Evolutionary conservation across 2,113 vertebrate genomes (phyloP), one percentile per base, ranked within the genome.

Genomic region (Albula glossodonta): DNA sequence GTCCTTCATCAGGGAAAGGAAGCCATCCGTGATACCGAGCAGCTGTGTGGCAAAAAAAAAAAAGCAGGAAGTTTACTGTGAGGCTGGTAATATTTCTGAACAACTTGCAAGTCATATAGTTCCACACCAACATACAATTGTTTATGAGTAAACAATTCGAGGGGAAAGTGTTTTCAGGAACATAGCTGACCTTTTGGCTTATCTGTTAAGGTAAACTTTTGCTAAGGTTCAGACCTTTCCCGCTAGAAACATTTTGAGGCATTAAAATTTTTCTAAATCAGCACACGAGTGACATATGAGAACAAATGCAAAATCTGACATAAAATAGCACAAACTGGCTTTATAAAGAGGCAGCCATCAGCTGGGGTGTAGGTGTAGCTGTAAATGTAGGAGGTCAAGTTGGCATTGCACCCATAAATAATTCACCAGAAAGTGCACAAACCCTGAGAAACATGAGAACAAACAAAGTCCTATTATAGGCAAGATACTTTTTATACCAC

Each of bases 1-100:
- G 86, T 98, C 97, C 80, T 95, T 95, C 95, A 98, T 93, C 92
- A 99, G 95, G 90, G 94, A 93, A 87, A 98, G 92, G 93, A 94
- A 99, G 2, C 95, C 96, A 84, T 98, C 97, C 31, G 91, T 89
- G 86, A 97, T 92, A 84, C 94, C 94, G 84, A 97, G 91, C 60
- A 97, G 92, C 98, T 99, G 90, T 81, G 87, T 86, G 87, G 89
- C 93, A 50, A 70, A 0, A 60, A 50, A 19, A 8, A 8, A 22
- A 31, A 79, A 13, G 19, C 50, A 84, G 2, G n/a, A 5, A 4
- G 31, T 41, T 41, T 1, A 41, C 31, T 41, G 31, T 41, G 31
- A 41, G 31, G 31, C 31, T 41, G 31, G 31, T 41, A 0, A 41
- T 41, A 41, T 41, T 41, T 41, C 31, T 41, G 31, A 41, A 41